Conservation (phyloP, 2,888 invertebrate genomes). For the Arctia plantaginis region DNA sequence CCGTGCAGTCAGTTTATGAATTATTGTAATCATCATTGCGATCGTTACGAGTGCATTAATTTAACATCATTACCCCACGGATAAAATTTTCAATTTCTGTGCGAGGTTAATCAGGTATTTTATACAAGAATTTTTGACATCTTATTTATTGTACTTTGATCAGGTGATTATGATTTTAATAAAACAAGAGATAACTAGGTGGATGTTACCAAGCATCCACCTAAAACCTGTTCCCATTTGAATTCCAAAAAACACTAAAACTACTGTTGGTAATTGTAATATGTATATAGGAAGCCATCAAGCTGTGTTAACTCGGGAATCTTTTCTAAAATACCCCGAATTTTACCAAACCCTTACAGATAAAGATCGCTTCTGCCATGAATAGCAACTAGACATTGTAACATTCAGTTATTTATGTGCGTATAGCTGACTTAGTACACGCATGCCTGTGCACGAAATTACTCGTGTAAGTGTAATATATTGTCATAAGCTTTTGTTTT, state of each 20-base stretch:
- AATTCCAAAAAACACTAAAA: background rate
- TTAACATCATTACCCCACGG: no score
- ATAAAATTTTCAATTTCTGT: no score
- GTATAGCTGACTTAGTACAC: constrained; percentile 32
- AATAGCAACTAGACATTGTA: constrained; percentile 41
- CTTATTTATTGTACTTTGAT: no score
- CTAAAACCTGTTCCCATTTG: no score
- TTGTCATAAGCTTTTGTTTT: constrained; percentile 14
- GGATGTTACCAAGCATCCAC: no score
- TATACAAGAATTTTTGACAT: no score
- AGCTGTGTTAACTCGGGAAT: constrained; percentile 3
- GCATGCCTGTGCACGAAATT: constrained; percentile 24
- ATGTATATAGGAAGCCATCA: background rate
- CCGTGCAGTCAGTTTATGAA: no score
- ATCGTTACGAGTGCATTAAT: no score
- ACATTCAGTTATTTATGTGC: constrained; percentile 45
- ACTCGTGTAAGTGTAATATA: constrained; percentile 26
- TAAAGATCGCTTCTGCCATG: constrained; percentile 39
- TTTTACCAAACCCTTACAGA: constrained; percentile 17
- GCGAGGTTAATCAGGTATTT: no score
- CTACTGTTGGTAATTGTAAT: background rate
- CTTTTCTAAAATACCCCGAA: constrained; percentile 15
- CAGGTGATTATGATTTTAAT: background rate
- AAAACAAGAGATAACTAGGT: background rate
- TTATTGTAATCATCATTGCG: no score